These are phyloP conservation scores for Rhegmatorhina hoffmannsi DNA, from an alignment of 2,113 vertebrate species.

Conservation along the genomic window DNA sequence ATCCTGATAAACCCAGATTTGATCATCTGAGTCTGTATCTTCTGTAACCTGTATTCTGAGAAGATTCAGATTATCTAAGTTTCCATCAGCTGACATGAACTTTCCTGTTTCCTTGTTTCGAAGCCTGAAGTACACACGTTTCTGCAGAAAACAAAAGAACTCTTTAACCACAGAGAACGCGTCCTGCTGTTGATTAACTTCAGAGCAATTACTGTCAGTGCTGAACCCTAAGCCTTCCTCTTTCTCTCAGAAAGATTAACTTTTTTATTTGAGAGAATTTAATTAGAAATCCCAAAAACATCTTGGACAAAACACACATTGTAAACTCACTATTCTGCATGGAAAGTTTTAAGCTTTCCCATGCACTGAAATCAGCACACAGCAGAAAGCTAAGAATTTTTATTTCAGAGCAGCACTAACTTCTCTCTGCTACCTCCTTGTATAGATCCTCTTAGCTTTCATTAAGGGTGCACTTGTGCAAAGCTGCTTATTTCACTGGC, in stretches of 20 bases:
- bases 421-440: neutral
- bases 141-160: conserved; percentile 72
- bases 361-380: neutral
- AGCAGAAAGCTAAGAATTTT: neutral
- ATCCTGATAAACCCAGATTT: conserved; percentile 91
- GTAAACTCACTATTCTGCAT: neutral
- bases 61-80: conserved; percentile 89
- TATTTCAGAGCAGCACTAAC: neutral
- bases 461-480: neutral
- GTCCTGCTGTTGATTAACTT: neutral
- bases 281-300: neutral
- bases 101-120: conserved; percentile 84
- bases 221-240: neutral
- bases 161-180: neutral
- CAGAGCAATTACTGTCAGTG: neutral
- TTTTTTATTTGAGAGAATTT: neutral
- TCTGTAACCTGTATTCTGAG: conserved; percentile 88
- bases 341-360: neutral
- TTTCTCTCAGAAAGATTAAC: neutral
- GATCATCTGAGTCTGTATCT: conserved; percentile 83
- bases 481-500: neutral
- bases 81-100: conserved; percentile 86
- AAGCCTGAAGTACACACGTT: conserved; percentile 84
- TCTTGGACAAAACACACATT: neutral
- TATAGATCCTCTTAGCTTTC: neutral